Evolutionary conservation across 2,888 invertebrate genomes (phyloP), one percentile per base, ranked within the genome.

Genomic region (Parascotia fuliginaria): DNA sequence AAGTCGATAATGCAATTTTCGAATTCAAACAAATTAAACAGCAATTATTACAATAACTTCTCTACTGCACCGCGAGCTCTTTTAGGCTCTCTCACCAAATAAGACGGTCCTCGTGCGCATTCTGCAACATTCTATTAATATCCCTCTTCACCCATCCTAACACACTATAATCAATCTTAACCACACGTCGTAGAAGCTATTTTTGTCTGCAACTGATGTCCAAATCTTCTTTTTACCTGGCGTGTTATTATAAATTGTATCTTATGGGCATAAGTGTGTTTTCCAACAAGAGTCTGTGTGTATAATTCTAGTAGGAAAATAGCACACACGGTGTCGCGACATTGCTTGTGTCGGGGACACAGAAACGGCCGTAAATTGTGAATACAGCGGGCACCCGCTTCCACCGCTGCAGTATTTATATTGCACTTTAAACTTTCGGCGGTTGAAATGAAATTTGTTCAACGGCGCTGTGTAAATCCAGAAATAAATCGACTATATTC

Each of bases 401-500:
- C 78, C 57, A 70, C 68, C 69, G 66, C 73, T 71, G 75, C 79
- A 74, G 71, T 83, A 80, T 84, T 87, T 81, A 81, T 82, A 79
- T 81, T 85, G 82, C 83, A 85, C 84, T 89, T 79, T 82, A 84
- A 84, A 86, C 81, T 84, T 85, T 81, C 74, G 77, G 78, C 75
- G 74, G 84, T 82, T 85, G 71, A 84, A 85, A 87, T 86, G 81
- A 88, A 89, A 89, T 87, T 88, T 87, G 87, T 85, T 86, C 75
- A 79, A 76, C 79, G 65, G 73, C 65, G 55, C 67, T 77, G 73
- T 75, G 75, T 77, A 75, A 75, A 79, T 77, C 81, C 78, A 77
- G 77, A 82, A 87, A 87, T 85, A 88, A 78, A 83, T 79, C 59
- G 54, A 50, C 41, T 12, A 45, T 29, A 52, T 16, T 6, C 0